phyloP scores from a whole-genome alignment of 2,113 vertebrate species.

The Percina caprodes region DNA sequence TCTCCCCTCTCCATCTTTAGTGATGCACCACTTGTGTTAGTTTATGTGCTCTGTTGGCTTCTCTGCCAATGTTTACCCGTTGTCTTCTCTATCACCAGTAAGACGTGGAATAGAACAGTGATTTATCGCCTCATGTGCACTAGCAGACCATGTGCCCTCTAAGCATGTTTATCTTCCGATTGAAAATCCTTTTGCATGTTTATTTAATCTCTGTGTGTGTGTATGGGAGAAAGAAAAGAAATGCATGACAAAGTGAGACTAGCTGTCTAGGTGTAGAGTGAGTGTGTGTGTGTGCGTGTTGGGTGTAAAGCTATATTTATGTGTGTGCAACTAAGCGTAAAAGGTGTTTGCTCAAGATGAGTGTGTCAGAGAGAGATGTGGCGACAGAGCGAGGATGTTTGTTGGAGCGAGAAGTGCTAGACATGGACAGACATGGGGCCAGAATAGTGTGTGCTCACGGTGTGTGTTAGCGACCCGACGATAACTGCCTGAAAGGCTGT shows the following conservation, averaged over 20 bases:
- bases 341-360: conserved; percentile 25
- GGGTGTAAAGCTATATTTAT: conserved; percentile 16
- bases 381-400: conserved; percentile 3
- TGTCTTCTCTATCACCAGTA: neutral
- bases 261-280: neutral
- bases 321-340: neutral
- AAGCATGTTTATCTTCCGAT: neutral
- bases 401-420: neutral
- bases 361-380: neutral
- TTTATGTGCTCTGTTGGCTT: neutral
- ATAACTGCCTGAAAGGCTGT: conserved; percentile 36
- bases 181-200: conserved; percentile 16
- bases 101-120: neutral
- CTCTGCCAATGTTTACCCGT: neutral
- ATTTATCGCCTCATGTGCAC: neutral
- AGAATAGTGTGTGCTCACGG: conserved; percentile 6
- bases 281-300: neutral
- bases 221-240: neutral
- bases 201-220: neutral
- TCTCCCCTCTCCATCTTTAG: too few species aligned
- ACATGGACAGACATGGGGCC: neutral
- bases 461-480: conserved; percentile 13
- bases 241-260: conserved; percentile 5
- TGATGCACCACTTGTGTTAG: neutral
- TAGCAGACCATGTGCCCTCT: neutral